Evolutionary conservation across 1,140 invertebrate genomes (phyloP).

Genomic region (Ganaspis sp.): DNA sequence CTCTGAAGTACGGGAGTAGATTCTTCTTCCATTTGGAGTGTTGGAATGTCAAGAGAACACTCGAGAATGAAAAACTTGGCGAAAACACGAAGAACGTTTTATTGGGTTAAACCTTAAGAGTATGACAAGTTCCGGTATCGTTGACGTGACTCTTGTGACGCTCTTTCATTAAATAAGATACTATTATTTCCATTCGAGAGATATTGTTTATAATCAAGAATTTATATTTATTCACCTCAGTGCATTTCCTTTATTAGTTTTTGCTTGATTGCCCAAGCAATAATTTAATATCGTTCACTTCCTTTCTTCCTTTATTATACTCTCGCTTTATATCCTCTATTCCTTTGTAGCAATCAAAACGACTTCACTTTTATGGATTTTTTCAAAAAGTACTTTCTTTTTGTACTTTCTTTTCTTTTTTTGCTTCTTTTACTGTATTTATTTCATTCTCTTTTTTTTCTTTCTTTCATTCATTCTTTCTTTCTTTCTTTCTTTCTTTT

Average conservation of each 20-base stretch:
- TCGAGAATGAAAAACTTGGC: conserved; percentile 54
- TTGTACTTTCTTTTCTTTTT: no score
- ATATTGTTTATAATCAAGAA: not conserved
- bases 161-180: not conserved
- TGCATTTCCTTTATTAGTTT: not conserved
- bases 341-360: not conserved
- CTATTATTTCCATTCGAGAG: not conserved
- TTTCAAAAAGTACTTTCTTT: not conserved
- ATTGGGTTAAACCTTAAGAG: conserved; percentile 51
- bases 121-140: conserved; percentile 48
- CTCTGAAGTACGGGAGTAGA: conserved; percentile 48
- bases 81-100: conserved; percentile 58
- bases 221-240: not conserved
- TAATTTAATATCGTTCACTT: not conserved
- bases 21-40: conserved; percentile 44
- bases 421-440: no score
- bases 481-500: no score
- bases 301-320: not conserved
- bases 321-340: not conserved
- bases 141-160: conserved; percentile 45
- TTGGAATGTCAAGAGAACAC: conserved; percentile 51
- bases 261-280: not conserved
- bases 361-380: not conserved
- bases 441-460: no score
- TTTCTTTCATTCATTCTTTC: no score